Evolutionary conservation across 2,888 invertebrate genomes (phyloP).

Genomic region (Amphipoea oculea): DNA sequence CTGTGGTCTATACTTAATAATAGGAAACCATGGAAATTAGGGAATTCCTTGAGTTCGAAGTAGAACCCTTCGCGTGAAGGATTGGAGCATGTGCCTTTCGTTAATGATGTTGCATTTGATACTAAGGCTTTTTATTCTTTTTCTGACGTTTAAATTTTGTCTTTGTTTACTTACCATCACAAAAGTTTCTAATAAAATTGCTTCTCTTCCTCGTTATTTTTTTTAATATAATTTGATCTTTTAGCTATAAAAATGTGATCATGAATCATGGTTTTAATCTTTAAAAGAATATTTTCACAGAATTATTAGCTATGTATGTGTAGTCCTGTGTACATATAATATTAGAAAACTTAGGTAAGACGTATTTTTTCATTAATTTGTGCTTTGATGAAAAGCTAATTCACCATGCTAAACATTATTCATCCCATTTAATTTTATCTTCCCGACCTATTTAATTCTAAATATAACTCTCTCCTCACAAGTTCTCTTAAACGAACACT

Average conservation of each 20-base stretch:
- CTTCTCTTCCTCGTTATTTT: neutral
- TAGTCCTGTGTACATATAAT: no score
- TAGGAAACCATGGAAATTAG: slow-evolving; percentile 58
- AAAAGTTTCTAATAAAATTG: neutral
- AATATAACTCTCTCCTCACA: neutral
- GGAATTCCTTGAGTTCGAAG: slow-evolving; percentile 51
- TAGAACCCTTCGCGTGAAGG: slow-evolving; percentile 41
- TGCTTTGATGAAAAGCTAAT: no score
- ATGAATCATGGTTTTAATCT: no score
- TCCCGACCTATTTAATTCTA: neutral
- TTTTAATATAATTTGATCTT: neutral
- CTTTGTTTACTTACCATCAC: neutral
- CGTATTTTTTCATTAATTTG: no score
- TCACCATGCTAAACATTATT: neutral
- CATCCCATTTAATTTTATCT: neutral
- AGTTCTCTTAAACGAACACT: neutral
- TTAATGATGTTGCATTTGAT: slow-evolving; percentile 33
- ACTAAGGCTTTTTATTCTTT: neutral
- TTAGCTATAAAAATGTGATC: no score
- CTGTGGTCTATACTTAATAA: slow-evolving; percentile 57
- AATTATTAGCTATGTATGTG: no score
- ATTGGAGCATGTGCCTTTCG: slow-evolving; percentile 17
- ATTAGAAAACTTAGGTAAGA: no score
- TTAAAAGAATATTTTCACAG: no score
- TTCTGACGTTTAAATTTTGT: neutral